Evolutionary conservation across 2,888 invertebrate genomes (phyloP).

Genomic region (Diloba caeruleocephala): DNA sequence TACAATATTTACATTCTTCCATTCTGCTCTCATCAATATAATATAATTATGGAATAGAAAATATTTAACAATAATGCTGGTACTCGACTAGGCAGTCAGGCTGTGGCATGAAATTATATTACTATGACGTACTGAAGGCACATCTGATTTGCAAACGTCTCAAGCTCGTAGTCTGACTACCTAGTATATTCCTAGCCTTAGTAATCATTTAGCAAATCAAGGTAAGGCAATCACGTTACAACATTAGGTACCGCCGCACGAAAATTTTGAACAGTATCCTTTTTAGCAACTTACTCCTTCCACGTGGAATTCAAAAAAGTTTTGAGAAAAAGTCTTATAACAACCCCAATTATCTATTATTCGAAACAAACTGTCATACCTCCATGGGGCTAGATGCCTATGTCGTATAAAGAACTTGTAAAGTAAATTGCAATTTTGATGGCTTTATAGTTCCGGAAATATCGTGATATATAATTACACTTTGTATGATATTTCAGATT

Average conservation of each 20-base stretch:
- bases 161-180: constrained; percentile 11
- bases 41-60: constrained; percentile 39
- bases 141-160: constrained; percentile 8
- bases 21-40: constrained; percentile 42
- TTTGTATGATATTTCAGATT: too few relatives aligned
- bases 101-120: neutral
- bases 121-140: constrained; percentile 6
- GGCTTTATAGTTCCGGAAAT: too few relatives aligned
- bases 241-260: constrained; percentile 34
- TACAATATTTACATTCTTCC: constrained; percentile 64
- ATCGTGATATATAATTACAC: too few relatives aligned
- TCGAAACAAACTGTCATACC: too few relatives aligned
- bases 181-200: constrained; percentile 13
- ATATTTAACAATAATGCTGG: constrained; percentile 38
- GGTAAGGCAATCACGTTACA: constrained; percentile 42
- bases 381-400: too few relatives aligned
- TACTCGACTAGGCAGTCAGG: constrained; percentile 8
- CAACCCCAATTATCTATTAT: too few relatives aligned
- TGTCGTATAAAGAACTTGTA: too few relatives aligned
- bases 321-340: too few relatives aligned
- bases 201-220: constrained; percentile 42
- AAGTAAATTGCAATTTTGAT: too few relatives aligned
- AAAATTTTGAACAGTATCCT: constrained; percentile 12
- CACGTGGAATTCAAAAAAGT: too few relatives aligned
- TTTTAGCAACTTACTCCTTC: too few relatives aligned